These are phyloP conservation scores for Delia radicum DNA, from an alignment of 1,140 invertebrate species.

Conservation along the genomic window DNA sequence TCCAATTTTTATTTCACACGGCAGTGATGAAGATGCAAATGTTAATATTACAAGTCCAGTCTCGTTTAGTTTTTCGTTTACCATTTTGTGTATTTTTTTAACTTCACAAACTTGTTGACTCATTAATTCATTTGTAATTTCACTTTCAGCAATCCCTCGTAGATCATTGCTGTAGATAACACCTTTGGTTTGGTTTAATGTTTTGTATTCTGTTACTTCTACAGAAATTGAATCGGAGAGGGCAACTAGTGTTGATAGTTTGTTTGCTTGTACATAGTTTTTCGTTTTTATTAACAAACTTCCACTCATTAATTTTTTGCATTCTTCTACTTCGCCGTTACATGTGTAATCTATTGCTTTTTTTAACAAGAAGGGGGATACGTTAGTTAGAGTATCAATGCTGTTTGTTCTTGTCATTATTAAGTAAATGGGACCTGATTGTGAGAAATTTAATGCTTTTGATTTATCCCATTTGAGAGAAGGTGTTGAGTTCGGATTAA, in stretches of 20 bases:
- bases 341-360: too few species aligned
- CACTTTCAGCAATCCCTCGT: neutral
- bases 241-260: too few species aligned
- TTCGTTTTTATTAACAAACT: neutral
- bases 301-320: conserved; percentile 11
- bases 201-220: neutral
- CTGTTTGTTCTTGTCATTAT: too few species aligned
- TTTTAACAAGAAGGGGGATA: too few species aligned
- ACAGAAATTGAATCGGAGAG: too few species aligned
- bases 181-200: neutral
- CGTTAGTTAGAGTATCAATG: too few species aligned
- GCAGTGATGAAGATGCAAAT: neutral
- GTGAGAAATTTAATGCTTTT: too few species aligned
- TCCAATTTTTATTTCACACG: neutral
- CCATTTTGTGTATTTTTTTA: conserved; percentile 1
- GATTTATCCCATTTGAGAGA: too few species aligned
- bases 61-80: neutral
- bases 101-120: neutral
- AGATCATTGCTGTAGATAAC: neutral
- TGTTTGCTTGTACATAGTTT: neutral
- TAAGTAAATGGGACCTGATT: too few species aligned
- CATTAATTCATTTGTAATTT: conserved; percentile 15
- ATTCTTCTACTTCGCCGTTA: conserved; percentile 11
- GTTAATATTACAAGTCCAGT: conserved; percentile 16
- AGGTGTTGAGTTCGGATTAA: too few species aligned